These are phyloP conservation scores for Salvator merianae DNA, from an alignment of 2,113 vertebrate species.

Conservation along the genomic window DNA sequence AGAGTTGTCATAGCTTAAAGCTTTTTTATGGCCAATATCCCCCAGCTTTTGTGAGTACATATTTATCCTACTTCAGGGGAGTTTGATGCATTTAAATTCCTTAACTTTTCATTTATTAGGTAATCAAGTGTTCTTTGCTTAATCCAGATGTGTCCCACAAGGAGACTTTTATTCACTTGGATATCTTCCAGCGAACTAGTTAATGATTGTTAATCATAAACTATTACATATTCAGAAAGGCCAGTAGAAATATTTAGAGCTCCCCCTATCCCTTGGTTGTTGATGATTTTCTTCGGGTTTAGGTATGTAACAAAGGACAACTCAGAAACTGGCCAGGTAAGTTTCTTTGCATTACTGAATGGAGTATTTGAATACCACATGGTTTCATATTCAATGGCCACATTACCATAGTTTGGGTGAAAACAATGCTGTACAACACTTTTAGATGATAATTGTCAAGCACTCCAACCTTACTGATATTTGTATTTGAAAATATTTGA, in stretches of 20 bases:
- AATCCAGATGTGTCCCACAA: slow-evolving; percentile 20
- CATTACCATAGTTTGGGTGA: too few species aligned
- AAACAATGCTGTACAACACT: too few species aligned
- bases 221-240: slow-evolving; percentile 24
- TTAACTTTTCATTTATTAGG: slow-evolving; percentile 40
- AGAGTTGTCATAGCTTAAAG: slow-evolving; percentile 37
- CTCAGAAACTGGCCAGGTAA: neutral
- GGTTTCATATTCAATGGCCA: neutral
- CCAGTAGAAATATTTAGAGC: slow-evolving; percentile 12
- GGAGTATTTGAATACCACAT: neutral
- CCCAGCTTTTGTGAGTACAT: fast-evolving
- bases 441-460: too few species aligned
- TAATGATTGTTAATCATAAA: slow-evolving; percentile 39
- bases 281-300: slow-evolving; percentile 44
- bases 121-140: slow-evolving; percentile 29
- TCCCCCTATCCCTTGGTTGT: neutral
- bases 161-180: slow-evolving; percentile 11
- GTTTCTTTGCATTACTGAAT: neutral
- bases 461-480: too few species aligned
- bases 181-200: slow-evolving; percentile 10
- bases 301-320: slow-evolving; percentile 43
- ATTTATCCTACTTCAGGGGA: fast-evolving
- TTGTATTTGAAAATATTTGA: too few species aligned
- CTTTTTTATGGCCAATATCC: slow-evolving; percentile 29
- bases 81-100: slow-evolving; percentile 31